Evolutionary conservation across 2,888 invertebrate genomes (phyloP).

Genomic region (Pseudanteris insignis): DNA sequence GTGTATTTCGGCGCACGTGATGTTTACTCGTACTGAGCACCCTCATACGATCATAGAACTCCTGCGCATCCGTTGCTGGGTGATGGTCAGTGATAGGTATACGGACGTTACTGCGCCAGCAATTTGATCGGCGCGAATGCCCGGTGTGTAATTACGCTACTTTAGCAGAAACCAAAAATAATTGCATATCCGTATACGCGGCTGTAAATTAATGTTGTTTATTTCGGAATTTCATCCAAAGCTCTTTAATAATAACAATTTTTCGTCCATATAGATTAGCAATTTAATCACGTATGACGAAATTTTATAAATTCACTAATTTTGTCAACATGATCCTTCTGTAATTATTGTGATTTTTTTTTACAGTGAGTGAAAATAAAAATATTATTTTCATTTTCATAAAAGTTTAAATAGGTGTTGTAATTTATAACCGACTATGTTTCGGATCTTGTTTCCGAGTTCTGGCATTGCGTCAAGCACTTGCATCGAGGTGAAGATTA

Average conservation of each 20-base stretch:
- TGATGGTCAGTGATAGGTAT: conserved; percentile 42
- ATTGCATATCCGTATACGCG: not conserved
- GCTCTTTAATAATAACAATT: too few relatives aligned
- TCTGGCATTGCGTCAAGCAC: conserved; percentile 55
- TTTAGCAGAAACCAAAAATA: conserved; percentile 8
- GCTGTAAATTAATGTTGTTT: too few relatives aligned
- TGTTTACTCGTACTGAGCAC: conserved; percentile 54
- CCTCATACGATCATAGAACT: conserved; percentile 59
- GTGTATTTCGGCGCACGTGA: conserved; percentile 62
- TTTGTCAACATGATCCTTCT: too few relatives aligned
- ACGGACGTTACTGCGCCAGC: conserved; percentile 18
- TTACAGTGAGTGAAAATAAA: too few relatives aligned
- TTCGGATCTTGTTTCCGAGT: conserved; percentile 53
- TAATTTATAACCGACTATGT: conserved; percentile 52
- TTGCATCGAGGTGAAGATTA: conserved; percentile 57
- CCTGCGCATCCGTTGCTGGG: conserved; percentile 32
- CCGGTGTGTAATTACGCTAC: conserved; percentile 24
- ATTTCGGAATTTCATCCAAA: too few relatives aligned
- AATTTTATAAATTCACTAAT: too few relatives aligned
- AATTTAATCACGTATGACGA: too few relatives aligned
- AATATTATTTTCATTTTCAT: too few relatives aligned
- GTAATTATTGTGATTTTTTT: too few relatives aligned
- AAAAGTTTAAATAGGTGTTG: too few relatives aligned
- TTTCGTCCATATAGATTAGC: too few relatives aligned
- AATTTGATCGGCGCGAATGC: conserved; percentile 22